Conservation (phyloP, 1,140 invertebrate genomes). For the Scaptomyza pallida region DNA sequence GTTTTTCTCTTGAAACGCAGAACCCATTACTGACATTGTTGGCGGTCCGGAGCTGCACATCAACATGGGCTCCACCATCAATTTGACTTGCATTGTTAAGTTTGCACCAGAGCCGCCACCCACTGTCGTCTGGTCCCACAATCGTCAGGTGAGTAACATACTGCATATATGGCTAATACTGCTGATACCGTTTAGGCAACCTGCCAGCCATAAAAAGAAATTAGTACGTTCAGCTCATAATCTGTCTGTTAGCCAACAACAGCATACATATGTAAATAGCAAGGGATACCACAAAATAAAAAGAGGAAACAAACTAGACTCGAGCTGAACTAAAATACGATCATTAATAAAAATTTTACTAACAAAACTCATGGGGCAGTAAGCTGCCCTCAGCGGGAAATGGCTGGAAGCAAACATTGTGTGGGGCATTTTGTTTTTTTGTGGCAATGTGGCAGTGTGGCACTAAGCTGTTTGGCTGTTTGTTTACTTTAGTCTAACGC, state of each 20-base stretch:
- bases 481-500: constrained; percentile 5
- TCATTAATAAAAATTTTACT: constrained; percentile 76
- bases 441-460: constrained; percentile 21
- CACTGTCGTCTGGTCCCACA: constrained; percentile 92
- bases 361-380: constrained; percentile 47
- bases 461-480: constrained; percentile 58
- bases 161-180: no score
- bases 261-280: not conserved
- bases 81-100: constrained; percentile 93
- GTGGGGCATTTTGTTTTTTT: not conserved
- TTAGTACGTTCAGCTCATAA: constrained; percentile 1
- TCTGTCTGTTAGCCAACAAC: not conserved
- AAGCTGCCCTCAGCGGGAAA: not conserved
- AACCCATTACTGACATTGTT: constrained; percentile 92
- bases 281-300: no score
- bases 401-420: no score
- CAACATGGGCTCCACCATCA: constrained; percentile 94
- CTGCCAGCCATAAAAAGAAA: no score
- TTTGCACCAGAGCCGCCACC: constrained; percentile 92
- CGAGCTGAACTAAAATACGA: constrained; percentile 53
- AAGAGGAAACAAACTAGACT: not conserved
- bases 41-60: constrained; percentile 93
- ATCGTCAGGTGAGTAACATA: constrained; percentile 87
- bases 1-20: constrained; percentile 85
- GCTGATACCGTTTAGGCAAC: no score